phyloP scores from a whole-genome alignment of 2,113 vertebrate genomes.

The Chloropsis hardwickii region DNA sequence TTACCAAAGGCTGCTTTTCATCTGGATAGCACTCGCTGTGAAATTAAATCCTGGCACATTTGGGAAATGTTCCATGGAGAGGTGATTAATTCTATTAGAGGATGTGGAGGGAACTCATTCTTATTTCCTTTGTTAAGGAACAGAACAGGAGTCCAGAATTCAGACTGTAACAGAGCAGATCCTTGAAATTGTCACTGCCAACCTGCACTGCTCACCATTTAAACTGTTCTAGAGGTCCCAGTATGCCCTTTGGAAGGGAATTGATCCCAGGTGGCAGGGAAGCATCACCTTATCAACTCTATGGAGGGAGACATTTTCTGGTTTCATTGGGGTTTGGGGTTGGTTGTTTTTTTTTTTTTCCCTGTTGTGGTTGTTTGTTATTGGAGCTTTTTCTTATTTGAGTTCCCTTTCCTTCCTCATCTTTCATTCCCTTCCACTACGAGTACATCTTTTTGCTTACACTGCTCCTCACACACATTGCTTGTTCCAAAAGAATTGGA shows the following conservation, averaged over 20 bases:
- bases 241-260: not conserved
- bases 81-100: constrained; percentile 9
- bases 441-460: not conserved
- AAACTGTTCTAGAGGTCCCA: not conserved
- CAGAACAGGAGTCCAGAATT: not conserved
- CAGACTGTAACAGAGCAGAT: not conserved
- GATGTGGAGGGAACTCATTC: not conserved
- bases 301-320: not conserved
- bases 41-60: constrained; percentile 38
- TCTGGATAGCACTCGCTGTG: not conserved
- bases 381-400: not conserved
- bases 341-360: not conserved
- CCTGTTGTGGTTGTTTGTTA: not conserved
- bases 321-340: not conserved
- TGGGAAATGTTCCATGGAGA: constrained; percentile 21
- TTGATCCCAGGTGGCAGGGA: not conserved
- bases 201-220: not conserved
- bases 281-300: not conserved
- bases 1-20: not conserved
- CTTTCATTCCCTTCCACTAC: not conserved
- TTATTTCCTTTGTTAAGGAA: not conserved
- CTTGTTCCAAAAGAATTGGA: not conserved
- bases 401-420: not conserved
- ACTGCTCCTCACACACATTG: not conserved
- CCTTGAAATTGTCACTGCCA: not conserved